These are phyloP conservation scores for Drosophila stalkeri DNA, from an alignment of 2,888 invertebrate species.

Conservation along the genomic window DNA sequence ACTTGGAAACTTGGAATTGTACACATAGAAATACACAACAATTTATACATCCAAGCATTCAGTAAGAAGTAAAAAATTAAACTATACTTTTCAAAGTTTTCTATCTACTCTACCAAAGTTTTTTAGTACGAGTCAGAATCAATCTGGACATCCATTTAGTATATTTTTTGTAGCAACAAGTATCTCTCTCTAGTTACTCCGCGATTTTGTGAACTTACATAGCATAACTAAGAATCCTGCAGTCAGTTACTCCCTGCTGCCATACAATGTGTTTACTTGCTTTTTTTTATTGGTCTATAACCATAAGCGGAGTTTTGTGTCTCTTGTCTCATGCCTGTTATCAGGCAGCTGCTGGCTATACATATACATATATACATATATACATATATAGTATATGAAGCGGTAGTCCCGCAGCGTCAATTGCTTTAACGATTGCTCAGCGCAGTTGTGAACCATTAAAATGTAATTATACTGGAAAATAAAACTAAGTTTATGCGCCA, in stretches of 20 bases:
- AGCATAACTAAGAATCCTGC: not conserved
- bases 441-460: conserved; percentile 44
- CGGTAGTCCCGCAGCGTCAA: conserved; percentile 53
- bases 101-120: no score
- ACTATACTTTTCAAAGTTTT: no score
- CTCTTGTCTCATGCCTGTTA: conserved; percentile 12
- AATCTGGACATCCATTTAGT: no score
- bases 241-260: not conserved
- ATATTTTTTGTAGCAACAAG: no score
- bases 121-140: no score
- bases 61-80: no score
- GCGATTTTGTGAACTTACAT: no score
- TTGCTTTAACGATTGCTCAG: conserved; percentile 47
- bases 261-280: not conserved
- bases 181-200: no score
- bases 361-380: not conserved
- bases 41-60: no score
- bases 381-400: not conserved
- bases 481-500: conserved; percentile 21
- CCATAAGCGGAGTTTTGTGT: conserved; percentile 22
- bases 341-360: conserved; percentile 22
- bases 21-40: no score
- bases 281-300: conserved; percentile 51
- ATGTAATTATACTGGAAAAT: conserved; percentile 39
- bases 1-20: no score